Percentiles rank a stretch among this genome's conserved stretches.
Evolutionary conservation across 1,140 invertebrate genomes (phyloP).

Genomic region (Procambarus virginalis): DNA sequence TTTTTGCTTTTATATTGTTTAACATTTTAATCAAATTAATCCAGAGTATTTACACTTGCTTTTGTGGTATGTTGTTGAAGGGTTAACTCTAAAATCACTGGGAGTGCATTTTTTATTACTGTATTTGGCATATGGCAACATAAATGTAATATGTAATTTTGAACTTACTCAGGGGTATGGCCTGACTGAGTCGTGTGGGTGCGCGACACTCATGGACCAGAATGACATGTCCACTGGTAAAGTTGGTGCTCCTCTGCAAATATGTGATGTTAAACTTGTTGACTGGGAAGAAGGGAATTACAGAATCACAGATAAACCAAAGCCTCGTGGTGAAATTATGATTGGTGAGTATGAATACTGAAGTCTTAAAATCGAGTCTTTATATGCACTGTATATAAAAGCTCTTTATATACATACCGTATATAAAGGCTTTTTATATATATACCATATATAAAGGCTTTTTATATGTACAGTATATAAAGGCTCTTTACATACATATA

Average conservation of each 20-base stretch:
- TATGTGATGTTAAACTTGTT: constrained; percentile 72
- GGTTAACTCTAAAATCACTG: no score
- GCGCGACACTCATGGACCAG: constrained; percentile 89
- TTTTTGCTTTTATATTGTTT: neutral
- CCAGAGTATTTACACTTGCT: neutral
- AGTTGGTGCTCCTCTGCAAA: constrained; percentile 72
- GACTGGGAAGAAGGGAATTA: constrained; percentile 74
- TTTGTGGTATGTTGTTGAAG: no score
- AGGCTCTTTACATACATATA: no score
- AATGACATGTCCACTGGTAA: constrained; percentile 71
- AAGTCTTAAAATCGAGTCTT: no score
- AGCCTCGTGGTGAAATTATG: constrained; percentile 71
- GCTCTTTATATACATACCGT: no score
- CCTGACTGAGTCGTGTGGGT: constrained; percentile 96
- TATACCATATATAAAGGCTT: no score
- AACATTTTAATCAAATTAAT: neutral
- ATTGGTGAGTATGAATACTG: constrained; percentile 67
- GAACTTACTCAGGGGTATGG: constrained; percentile 84
- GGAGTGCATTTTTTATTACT: no score
- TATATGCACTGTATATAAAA: no score
- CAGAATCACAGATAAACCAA: constrained; percentile 71
- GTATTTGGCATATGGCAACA: no score
- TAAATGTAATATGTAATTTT: neutral
- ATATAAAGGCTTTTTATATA: no score
- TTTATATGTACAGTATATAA: no score